Evolutionary conservation across 2,888 invertebrate species (phyloP), one percentile per base, ranked within the genome.

Genomic region (Smittia sp.): DNA sequence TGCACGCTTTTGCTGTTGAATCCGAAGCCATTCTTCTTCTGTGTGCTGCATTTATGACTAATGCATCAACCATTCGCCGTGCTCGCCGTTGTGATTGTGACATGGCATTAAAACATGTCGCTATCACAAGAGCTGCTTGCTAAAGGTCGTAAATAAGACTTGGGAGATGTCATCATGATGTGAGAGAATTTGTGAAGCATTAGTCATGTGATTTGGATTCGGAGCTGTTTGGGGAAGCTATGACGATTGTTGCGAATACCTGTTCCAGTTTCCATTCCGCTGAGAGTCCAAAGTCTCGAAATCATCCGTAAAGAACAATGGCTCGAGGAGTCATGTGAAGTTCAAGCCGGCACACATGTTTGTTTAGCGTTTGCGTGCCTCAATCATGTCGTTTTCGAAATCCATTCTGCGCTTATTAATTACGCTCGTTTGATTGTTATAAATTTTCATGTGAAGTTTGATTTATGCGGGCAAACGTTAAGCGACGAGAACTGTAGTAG

Each of bases 101-200:
- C 69, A 69, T 27, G 69, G 54, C 52, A 25, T 52, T 25, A 54
- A 52, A 66, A 39, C 32, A 39, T 25, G 25, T 15, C 41, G 52
- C 69, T 69, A 68, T 68, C 68, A 68, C 22, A 7, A 58, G 46
- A 58, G 68, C 68, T 41, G 68, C 38, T 68, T 32, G 24, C 15
- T 38, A 68, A 68, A 68, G 68, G 68, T 68, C 68, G 39, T 68
- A 68, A 68, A 68, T 68, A 46, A 68, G 25, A 22, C 68, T 22
- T 13, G 41, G 24, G 41, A 41, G 68, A 68, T 68, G 41, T 68
- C 68, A 68, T 41, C 41, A 38, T n/a, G 38, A 58, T 18, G 39
- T 68, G 41, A 41, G 41, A 46, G 32, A 46, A 24, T 68, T 68
- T 25, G n/a, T 27, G 15, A 46, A 46, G 46, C 68, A 68, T 68